Evolutionary conservation across 2,888 invertebrate genomes (phyloP).

Genomic region (Andrena minutula): DNA sequence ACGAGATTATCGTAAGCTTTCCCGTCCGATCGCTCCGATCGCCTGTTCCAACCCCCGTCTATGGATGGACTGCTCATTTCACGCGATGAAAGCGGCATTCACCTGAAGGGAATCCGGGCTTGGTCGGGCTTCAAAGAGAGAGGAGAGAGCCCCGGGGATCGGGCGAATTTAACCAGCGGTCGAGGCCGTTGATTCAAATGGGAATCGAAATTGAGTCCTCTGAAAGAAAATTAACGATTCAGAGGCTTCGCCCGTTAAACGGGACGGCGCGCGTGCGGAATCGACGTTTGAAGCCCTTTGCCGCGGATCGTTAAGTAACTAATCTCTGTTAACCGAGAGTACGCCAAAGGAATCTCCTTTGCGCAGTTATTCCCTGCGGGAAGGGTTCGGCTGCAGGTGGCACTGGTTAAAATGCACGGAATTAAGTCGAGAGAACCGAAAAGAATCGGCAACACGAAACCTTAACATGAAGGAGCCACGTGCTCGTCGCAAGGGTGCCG

Average conservation of each 20-base stretch:
- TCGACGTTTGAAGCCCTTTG: neutral
- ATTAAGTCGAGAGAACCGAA: neutral
- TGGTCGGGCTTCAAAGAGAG: conserved; percentile 61
- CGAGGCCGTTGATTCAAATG: conserved; percentile 34
- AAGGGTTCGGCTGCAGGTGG: neutral
- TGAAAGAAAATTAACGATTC: conserved; percentile 60
- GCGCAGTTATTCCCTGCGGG: neutral
- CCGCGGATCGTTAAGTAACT: conserved; percentile 38
- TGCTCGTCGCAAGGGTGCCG: neutral
- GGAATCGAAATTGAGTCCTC: conserved; percentile 57
- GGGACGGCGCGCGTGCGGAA: neutral
- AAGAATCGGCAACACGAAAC: neutral
- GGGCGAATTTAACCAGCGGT: conserved; percentile 59
- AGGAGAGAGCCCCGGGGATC: conserved; percentile 17
- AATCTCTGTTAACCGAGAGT: conserved; percentile 34
- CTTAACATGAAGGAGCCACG: neutral
- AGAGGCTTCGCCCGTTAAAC: conserved; percentile 23
- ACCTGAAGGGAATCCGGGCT: conserved; percentile 52
- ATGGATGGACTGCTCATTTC: conserved; percentile 48
- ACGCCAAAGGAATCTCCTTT: neutral
- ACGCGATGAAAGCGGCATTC: conserved; percentile 55
- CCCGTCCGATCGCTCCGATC: conserved; percentile 43
- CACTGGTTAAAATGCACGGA: neutral
- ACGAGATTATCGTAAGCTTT: conserved; percentile 59
- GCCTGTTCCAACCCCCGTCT: conserved; percentile 19